phyloP scores from a whole-genome alignment of 2,888 invertebrate genomes.

The Lasioglossum pauxillum region DNA sequence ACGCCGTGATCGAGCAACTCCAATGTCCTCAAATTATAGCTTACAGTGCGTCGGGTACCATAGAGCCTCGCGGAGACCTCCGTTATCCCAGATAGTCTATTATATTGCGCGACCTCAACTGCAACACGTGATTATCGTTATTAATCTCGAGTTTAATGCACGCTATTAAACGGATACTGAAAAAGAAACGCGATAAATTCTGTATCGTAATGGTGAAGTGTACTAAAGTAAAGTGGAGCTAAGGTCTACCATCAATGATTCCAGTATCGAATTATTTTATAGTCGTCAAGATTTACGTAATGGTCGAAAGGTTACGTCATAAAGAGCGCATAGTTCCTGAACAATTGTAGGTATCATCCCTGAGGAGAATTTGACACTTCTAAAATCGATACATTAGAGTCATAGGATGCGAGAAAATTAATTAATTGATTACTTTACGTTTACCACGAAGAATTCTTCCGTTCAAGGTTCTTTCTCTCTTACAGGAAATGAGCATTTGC shows the following conservation, averaged over 20 bases:
- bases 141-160: neutral
- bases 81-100: neutral
- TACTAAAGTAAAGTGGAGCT: neutral
- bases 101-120: neutral
- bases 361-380: neutral
- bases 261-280: neutral
- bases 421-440: neutral
- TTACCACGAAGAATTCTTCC: neutral
- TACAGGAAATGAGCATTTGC: neutral
- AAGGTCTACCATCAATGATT: neutral
- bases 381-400: neutral
- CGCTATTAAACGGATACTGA: neutral
- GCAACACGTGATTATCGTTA: neutral
- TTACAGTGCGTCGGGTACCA: neutral
- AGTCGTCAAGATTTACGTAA: neutral
- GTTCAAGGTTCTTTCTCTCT: neutral
- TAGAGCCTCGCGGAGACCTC: neutral
- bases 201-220: neutral
- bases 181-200: neutral
- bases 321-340: neutral
- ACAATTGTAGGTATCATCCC: neutral
- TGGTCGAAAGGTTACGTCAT: neutral
- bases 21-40: constrained; percentile 11
- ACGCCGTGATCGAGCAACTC: neutral
- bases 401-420: neutral